A percentile compares a stretch with the other conserved stretches of the same genome.
These are phyloP conservation scores for Ormyrus thymus DNA, from an alignment of 2,888 invertebrate species.

Conservation along the genomic window DNA sequence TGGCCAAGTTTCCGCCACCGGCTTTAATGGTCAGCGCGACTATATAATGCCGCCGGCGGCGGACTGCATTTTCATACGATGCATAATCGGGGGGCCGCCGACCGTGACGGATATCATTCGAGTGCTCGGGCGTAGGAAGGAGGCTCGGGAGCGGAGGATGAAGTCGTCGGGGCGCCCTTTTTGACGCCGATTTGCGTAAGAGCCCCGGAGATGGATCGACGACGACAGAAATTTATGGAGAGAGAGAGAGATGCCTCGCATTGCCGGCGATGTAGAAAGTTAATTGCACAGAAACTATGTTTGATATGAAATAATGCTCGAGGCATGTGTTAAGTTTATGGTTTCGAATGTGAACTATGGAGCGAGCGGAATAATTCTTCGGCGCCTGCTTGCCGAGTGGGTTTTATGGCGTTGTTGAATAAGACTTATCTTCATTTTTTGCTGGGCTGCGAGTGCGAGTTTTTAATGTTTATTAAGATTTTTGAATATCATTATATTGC, in stretches of 20 bases:
- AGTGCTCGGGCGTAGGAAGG: background rate
- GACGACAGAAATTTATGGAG: constrained; percentile 30
- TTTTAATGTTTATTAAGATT: background rate
- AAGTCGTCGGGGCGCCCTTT: background rate
- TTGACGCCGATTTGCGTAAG: no score
- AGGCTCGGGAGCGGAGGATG: background rate
- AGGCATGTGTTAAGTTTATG: background rate
- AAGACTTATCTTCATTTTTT: background rate
- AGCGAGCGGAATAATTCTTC: no score
- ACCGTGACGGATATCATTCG: constrained; percentile 54
- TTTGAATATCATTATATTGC: background rate
- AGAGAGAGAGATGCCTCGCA: constrained; percentile 4
- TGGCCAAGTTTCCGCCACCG: background rate
- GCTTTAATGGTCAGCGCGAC: constrained; percentile 21
- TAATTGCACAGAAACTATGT: constrained; percentile 28
- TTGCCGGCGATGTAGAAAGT: constrained; percentile 8
- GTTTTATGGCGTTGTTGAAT: background rate
- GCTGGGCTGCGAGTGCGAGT: background rate
- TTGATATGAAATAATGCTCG: background rate
- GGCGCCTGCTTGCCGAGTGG: no score
- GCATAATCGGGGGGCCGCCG: constrained; percentile 31
- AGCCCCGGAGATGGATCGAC: no score
- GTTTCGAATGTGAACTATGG: no score
- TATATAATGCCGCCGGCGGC: background rate
- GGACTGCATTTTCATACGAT: constrained; percentile 58